These are phyloP conservation scores for Aplodontia rufa DNA, from an alignment of 2,113 vertebrate genomes.

Conservation along the genomic window DNA sequence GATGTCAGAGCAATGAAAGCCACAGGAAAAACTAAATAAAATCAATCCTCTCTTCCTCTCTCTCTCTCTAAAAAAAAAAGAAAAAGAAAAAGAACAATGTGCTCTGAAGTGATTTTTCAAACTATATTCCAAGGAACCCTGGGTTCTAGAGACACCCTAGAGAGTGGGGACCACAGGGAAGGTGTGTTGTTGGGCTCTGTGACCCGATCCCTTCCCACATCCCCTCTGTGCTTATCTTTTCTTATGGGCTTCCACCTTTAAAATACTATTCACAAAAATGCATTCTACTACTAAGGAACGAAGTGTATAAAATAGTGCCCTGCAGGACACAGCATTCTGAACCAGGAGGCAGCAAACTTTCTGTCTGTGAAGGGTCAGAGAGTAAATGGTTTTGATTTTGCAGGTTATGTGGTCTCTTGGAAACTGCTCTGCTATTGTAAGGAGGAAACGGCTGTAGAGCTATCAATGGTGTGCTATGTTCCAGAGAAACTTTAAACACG, in stretches of 20 bases:
- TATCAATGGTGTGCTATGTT: not conserved
- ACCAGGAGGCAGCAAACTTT: not conserved
- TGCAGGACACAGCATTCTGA: not conserved
- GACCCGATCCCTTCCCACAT: not conserved
- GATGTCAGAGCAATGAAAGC: too few relatives aligned
- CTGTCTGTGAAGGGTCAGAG: not conserved
- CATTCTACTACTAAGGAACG: not conserved
- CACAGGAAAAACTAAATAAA: too few relatives aligned
- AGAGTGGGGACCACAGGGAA: not conserved
- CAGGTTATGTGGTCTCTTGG: not conserved
- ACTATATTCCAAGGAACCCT: not conserved
- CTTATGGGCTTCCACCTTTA: not conserved
- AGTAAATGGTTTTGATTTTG: not conserved
- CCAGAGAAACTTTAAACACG: conserved; percentile 40
- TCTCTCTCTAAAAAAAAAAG: too few relatives aligned
- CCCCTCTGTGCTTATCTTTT: not conserved
- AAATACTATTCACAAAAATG: not conserved
- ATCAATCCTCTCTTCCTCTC: too few relatives aligned
- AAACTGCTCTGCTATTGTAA: not conserved
- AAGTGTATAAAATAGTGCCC: not conserved
- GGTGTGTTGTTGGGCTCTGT: not conserved
- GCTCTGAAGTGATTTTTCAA: not conserved
- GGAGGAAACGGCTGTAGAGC: not conserved
- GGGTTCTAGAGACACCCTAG: not conserved
- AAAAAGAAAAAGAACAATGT: too few relatives aligned